phyloP scores from a whole-genome alignment of 1,140 invertebrate genomes.

The Meteorus sp. region DNA sequence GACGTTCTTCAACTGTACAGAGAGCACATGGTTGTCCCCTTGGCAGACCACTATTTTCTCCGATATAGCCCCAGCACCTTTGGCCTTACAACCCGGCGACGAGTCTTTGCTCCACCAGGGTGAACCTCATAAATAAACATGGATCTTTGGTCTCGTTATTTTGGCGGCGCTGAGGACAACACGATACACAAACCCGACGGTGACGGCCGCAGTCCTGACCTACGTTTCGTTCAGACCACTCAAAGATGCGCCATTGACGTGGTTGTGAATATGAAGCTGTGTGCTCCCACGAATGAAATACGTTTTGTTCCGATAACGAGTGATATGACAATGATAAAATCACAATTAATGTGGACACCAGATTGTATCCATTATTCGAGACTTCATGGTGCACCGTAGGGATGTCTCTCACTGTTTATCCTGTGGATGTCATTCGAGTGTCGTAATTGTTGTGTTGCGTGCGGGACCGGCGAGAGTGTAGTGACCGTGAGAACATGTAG shows the following conservation, averaged over 20 bases:
- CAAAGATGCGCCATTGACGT: not conserved
- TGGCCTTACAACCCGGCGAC: constrained; percentile 27
- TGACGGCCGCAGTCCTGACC: constrained; percentile 27
- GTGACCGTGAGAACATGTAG: not conserved
- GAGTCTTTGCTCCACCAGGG: constrained; percentile 15
- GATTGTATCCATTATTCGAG: too few relatives aligned
- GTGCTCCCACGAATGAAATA: too few relatives aligned
- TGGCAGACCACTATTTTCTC: constrained; percentile 33
- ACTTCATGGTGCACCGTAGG: too few relatives aligned
- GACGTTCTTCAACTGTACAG: constrained; percentile 44
- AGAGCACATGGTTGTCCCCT: constrained; percentile 51
- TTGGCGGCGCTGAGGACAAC: constrained; percentile 18
- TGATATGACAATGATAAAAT: too few relatives aligned
- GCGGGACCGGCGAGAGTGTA: constrained; percentile 18
- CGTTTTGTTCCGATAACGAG: too few relatives aligned
- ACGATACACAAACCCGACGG: constrained; percentile 15
- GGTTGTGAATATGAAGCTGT: not conserved
- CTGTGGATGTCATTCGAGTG: too few relatives aligned
- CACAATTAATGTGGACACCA: too few relatives aligned
- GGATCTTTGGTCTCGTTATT: too few relatives aligned
- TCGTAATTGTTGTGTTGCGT: constrained; percentile 13
- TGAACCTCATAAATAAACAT: constrained; percentile 39
- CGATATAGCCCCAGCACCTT: constrained; percentile 32
- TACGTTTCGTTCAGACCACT: constrained; percentile 23
- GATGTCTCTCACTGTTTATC: too few relatives aligned